Percentiles rank a stretch among this genome's conserved stretches.
Conservation (phyloP, 2,797 vertebrate species). For the Melanogrammus aeglefinus region DNA sequence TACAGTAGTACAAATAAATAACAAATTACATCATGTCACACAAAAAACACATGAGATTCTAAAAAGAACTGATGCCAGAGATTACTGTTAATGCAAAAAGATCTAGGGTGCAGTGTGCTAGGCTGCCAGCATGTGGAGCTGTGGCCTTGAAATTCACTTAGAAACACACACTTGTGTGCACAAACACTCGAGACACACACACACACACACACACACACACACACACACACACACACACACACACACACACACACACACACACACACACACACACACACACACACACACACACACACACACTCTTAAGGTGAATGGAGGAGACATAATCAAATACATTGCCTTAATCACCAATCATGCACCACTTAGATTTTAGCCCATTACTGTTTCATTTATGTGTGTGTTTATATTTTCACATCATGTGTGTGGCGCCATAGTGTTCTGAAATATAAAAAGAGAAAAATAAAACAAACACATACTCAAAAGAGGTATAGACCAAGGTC, state of each 20-base stretch:
- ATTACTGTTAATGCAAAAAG: not conserved
- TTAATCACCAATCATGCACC: not conserved
- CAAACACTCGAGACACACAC: too few relatives aligned
- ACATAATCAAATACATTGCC: not conserved
- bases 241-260: not conserved
- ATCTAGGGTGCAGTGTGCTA: slow-evolving; percentile 31
- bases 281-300: not conserved
- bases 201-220: not conserved
- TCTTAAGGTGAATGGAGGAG: not conserved
- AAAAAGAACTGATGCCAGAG: not conserved
- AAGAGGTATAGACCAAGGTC: too few relatives aligned
- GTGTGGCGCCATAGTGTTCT: too few relatives aligned
- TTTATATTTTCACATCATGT: not conserved
- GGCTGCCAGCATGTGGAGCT: slow-evolving; percentile 70
- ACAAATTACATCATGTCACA: not conserved
- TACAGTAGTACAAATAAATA: not conserved
- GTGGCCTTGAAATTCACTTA: slow-evolving; percentile 49
- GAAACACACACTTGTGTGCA: not conserved
- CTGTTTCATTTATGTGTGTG: not conserved
- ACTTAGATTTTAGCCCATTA: not conserved
- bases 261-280: not conserved
- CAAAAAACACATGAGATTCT: not conserved
- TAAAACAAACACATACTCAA: too few relatives aligned
- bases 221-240: not conserved
- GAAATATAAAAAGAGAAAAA: too few relatives aligned